phyloP scores from a whole-genome alignment of 2,797 vertebrate species.

The Discoglossus pictus region DNA sequence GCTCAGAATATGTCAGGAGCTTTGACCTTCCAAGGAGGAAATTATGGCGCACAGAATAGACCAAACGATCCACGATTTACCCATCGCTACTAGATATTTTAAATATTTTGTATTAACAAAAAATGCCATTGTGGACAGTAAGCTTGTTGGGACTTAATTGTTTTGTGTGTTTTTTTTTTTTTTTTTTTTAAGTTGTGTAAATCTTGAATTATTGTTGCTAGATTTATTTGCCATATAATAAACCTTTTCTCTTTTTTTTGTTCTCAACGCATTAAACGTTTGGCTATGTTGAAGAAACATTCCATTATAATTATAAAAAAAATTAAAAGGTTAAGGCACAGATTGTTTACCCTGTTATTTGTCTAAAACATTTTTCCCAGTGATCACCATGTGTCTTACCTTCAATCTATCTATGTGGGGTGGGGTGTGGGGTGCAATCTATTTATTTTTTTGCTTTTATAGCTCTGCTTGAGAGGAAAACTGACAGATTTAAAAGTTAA shows the following conservation, averaged over 20 bases:
- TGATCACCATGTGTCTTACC: too few relatives aligned
- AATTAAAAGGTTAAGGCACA: too few relatives aligned
- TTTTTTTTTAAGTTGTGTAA: constrained; percentile 35
- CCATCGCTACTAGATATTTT: constrained; percentile 68
- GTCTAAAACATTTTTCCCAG: too few relatives aligned
- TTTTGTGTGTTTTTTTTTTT: constrained; percentile 44
- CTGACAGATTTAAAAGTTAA: too few relatives aligned
- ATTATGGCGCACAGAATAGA: constrained; percentile 71
- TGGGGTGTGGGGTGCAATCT: too few relatives aligned
- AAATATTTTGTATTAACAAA: constrained; percentile 33
- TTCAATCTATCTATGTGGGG: too few relatives aligned
- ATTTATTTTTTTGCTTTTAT: too few relatives aligned
- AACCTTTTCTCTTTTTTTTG: constrained; percentile 7
- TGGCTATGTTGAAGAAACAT: constrained; percentile 61
- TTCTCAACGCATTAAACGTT: constrained; percentile 8
- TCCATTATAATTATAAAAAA: too few relatives aligned
- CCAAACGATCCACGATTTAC: constrained; percentile 56
- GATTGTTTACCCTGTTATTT: too few relatives aligned
- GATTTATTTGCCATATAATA: constrained; percentile 17
- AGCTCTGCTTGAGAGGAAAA: too few relatives aligned
- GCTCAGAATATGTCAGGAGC: constrained; percentile 76
- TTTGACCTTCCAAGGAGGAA: constrained; percentile 76
- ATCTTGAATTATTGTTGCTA: neutral
- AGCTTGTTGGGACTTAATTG: constrained; percentile 48
- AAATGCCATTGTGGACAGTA: constrained; percentile 19